Conservation (phyloP, 2,113 vertebrate genomes). For the Thymallus thymallus region DNA sequence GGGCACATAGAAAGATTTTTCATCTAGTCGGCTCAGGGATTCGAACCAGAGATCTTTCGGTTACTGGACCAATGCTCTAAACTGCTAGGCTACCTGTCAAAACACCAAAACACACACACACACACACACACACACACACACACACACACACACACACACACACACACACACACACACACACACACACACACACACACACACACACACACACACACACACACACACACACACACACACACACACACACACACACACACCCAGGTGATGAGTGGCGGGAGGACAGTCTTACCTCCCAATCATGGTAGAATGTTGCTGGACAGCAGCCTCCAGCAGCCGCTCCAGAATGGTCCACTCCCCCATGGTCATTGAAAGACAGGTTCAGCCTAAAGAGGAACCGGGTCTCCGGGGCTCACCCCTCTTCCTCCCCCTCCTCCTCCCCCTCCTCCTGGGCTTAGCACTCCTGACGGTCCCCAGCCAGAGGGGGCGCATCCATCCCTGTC, state of each 20-base stretch:
- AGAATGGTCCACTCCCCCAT: constrained; percentile 82
- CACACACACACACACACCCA: neutral
- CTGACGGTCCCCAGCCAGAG: neutral
- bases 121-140: no score
- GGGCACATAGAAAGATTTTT: no score
- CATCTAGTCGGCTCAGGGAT: no score
- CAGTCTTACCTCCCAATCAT: constrained; percentile 80
- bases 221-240: constrained; percentile 13
- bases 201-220: neutral
- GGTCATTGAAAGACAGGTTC: constrained; percentile 46
- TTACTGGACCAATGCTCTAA: no score
- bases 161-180: neutral
- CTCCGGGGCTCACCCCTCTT: constrained; percentile 5
- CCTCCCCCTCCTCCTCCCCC: neutral
- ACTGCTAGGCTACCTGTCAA: no score
- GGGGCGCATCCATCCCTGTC: constrained; percentile 32
- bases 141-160: neutral
- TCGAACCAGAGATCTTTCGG: no score
- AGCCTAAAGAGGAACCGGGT: constrained; percentile 39
- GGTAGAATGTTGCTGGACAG: constrained; percentile 82
- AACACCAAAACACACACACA: no score
- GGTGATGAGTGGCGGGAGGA: neutral
- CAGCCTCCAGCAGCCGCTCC: constrained; percentile 81
- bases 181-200: neutral
- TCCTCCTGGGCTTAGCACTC: constrained; percentile 13